Base-by-base conservation (phyloP, 2,113 vertebrate genomes). In the Upupa epops region DNA sequence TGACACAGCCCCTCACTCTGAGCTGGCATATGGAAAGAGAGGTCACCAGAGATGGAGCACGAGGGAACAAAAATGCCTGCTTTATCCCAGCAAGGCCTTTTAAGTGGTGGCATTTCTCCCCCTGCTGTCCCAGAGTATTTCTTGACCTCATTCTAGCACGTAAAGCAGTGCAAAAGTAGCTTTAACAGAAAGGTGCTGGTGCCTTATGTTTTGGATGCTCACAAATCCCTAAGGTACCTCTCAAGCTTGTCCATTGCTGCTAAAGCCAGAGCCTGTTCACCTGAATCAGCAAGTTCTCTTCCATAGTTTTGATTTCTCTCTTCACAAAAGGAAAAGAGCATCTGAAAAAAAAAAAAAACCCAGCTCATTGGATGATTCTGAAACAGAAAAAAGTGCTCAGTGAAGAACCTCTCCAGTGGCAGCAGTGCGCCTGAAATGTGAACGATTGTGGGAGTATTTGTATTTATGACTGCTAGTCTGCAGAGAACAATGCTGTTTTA, bases 401-500 rank as follows among this genome's bases (percentile, higher is more conserved):
- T 36, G 59, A 61, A 52, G 70, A 48, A 36, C 17, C 48, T 74
- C 1, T 2, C 3, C 3, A 46, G 29, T 56, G 56, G 52, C 49
- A 88, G 71, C 46, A 40, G 40, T 25, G 11, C 32, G 75, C 37
- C 61, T 85, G 80, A 83, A 88, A 63, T 48, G 32, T 54, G 55
- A 80, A 73, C 26, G 37, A 61, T 18, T 32, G 28, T 26, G 34
- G 26, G 46, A 59, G 45, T 80, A 66, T 87, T 85, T 89, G 52
- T 91, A 45, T 74, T 91, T 95, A 55, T 86, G 72, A 77, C 48
- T 64, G 56, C 51, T 64, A 86, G n/a, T 52, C 20, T 56, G 12
- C 10, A 40, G 65, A 93, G 80, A 90, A 88, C 72, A 87, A 32
- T 59, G 87, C 82, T 92, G 68, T 48, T 52, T 88, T 94, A 86